Evolutionary conservation across 2,888 invertebrate species (phyloP).

Genomic region (Chymomyza fuscimana): DNA sequence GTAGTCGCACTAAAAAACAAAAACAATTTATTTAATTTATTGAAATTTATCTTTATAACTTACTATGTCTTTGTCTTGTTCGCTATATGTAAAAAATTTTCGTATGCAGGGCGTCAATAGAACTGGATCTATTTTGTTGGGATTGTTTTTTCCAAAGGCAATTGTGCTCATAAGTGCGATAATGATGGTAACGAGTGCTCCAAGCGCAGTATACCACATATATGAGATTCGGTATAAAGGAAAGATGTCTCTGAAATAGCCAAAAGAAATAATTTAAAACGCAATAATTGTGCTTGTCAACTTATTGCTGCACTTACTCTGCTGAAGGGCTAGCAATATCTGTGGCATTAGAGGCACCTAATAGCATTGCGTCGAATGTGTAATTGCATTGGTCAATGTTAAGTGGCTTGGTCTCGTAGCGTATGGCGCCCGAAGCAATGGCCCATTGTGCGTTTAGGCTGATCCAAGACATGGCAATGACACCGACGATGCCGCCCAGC

Average conservation of each 20-base stretch:
- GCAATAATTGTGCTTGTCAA: background rate
- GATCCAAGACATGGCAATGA: constrained; percentile 83
- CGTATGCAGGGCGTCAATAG: constrained; percentile 83
- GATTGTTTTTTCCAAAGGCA: constrained; percentile 80
- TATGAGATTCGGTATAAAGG: constrained; percentile 86
- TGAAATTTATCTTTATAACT: background rate
- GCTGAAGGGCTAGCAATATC: constrained; percentile 38
- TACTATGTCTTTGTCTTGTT: constrained; percentile 30
- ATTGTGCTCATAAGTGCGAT: constrained; percentile 76
- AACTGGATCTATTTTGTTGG: constrained; percentile 82
- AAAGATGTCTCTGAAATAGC: constrained; percentile 71
- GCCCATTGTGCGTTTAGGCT: constrained; percentile 84
- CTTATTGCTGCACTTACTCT: constrained; percentile 57
- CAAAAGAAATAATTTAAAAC: background rate
- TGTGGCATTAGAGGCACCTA: constrained; percentile 54
- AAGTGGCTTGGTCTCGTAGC: constrained; percentile 85
- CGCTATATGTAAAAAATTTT: constrained; percentile 47
- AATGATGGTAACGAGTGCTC: constrained; percentile 82
- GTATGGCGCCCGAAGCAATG: constrained; percentile 83
- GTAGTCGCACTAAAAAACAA: constrained; percentile 51
- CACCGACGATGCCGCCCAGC: constrained; percentile 82
- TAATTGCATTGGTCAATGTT: constrained; percentile 84
- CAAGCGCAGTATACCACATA: constrained; percentile 88
- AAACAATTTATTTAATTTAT: background rate
- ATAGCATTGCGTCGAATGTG: constrained; percentile 80